Percentiles rank a stretch among this genome's conserved stretches.
phyloP scores from a whole-genome alignment of 2,113 vertebrate species.

The Megaceryle torquata region DNA sequence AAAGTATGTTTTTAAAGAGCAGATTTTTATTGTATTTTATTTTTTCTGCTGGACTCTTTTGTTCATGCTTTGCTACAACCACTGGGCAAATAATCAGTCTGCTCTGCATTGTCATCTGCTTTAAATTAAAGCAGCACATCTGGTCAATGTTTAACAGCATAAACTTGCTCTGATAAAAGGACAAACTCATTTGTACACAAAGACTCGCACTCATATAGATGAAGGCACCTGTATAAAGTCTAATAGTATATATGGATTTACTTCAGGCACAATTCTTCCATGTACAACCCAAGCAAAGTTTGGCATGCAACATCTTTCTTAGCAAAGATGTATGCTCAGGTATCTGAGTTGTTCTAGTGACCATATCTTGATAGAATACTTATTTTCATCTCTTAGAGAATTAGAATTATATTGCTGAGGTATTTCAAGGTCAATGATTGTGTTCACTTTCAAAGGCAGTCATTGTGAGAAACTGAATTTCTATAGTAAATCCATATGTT shows the following conservation, averaged over 20 bases:
- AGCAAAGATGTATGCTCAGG: background rate
- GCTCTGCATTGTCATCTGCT: background rate
- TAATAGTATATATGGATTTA: background rate
- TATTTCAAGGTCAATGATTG: background rate
- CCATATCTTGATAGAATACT: background rate
- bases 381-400: background rate
- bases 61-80: background rate
- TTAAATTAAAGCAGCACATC: background rate
- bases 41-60: background rate
- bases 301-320: accelerated
- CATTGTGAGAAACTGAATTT: background rate
- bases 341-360: background rate
- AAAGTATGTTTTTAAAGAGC: background rate
- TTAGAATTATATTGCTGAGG: background rate
- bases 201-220: background rate
- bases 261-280: background rate
- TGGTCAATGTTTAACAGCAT: background rate
- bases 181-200: background rate
- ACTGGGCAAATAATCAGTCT: background rate
- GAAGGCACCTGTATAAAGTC: background rate
- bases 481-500: constrained; percentile 2
- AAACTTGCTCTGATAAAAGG: background rate
- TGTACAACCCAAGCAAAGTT: background rate
- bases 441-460: background rate
- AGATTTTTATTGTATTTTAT: background rate